A percentile compares a stretch with the other conserved stretches of the same genome.
Conservation (phyloP, 2,113 vertebrate genomes). For the Apeltes quadracus region DNA sequence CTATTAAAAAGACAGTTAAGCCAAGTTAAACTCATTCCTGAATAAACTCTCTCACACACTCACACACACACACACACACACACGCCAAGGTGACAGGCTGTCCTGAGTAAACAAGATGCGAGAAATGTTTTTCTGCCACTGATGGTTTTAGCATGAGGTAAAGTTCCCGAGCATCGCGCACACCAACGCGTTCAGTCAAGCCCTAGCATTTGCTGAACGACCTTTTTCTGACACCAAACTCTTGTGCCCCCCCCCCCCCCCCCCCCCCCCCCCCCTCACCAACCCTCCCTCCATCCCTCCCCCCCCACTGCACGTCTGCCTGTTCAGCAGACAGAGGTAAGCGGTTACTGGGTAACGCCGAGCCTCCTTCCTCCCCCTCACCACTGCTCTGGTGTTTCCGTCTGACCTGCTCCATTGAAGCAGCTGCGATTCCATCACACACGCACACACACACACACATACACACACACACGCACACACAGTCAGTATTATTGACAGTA, state of each 20-base stretch:
- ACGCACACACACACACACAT: conserved; percentile 16
- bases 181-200: conserved; percentile 23
- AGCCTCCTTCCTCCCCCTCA: not conserved
- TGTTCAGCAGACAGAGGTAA: conserved; percentile 40
- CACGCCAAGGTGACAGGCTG: conserved; percentile 34
- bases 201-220: conserved; percentile 24
- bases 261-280: no score
- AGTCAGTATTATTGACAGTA: not conserved
- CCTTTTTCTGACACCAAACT: conserved; percentile 37
- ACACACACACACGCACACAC: conserved; percentile 14
- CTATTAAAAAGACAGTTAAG: conserved; percentile 26
- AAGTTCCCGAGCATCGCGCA: conserved; percentile 47
- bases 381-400: conserved; percentile 38
- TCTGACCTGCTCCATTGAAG: conserved; percentile 68
- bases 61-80: conserved; percentile 7
- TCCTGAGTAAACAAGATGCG: conserved; percentile 66
- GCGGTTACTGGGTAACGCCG: conserved; percentile 47
- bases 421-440: conserved; percentile 57
- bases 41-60: conserved; percentile 51
- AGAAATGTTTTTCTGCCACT: conserved; percentile 40
- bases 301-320: conserved; percentile 6
- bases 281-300: no score
- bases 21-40: conserved; percentile 56
- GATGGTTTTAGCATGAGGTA: conserved; percentile 61
- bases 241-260: not conserved